phyloP scores from a whole-genome alignment of 2,888 invertebrate genomes.

The Heliconius aoede region DNA sequence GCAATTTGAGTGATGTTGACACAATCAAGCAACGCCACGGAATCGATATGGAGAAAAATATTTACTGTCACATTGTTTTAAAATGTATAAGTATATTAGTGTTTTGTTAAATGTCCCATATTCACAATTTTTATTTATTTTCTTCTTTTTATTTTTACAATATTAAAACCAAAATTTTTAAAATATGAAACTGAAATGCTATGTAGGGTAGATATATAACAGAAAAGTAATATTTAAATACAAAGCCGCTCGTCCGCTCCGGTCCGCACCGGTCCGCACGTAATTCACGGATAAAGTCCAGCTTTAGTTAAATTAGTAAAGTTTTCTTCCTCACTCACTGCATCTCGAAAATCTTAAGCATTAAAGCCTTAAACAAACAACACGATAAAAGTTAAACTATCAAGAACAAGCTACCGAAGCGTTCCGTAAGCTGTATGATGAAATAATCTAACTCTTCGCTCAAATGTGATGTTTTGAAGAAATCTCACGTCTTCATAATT shows the following conservation, averaged over 20 bases:
- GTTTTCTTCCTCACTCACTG: slow-evolving; percentile 38
- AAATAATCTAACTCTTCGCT: not conserved
- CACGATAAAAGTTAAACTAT: slow-evolving; percentile 22
- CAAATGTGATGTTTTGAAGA: not conserved
- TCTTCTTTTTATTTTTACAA: too few relatives aligned
- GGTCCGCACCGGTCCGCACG: slow-evolving; percentile 19
- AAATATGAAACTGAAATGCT: too few relatives aligned
- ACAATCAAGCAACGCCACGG: not conserved
- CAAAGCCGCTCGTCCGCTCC: not conserved
- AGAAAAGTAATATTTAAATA: slow-evolving; percentile 29
- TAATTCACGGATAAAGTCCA: slow-evolving; percentile 44
- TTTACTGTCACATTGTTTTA: slow-evolving; percentile 1
- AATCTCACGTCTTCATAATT: not conserved
- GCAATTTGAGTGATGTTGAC: slow-evolving; percentile 12
- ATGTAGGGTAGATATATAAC: not conserved
- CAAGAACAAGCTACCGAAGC: slow-evolving; percentile 20
- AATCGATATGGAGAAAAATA: slow-evolving; percentile 1
- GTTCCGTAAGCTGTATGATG: slow-evolving; percentile 17
- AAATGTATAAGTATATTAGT: slow-evolving; percentile 2
- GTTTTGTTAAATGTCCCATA: too few relatives aligned
- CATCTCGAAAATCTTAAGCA: slow-evolving; percentile 32
- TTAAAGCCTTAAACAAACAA: slow-evolving; percentile 33
- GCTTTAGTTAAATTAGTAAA: slow-evolving; percentile 46
- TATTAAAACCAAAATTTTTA: too few relatives aligned
- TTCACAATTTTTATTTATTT: too few relatives aligned